Evolutionary conservation across 1,140 invertebrate genomes (phyloP), one percentile per base, ranked within the genome.

Genomic region (Hyles euphorbiae): DNA sequence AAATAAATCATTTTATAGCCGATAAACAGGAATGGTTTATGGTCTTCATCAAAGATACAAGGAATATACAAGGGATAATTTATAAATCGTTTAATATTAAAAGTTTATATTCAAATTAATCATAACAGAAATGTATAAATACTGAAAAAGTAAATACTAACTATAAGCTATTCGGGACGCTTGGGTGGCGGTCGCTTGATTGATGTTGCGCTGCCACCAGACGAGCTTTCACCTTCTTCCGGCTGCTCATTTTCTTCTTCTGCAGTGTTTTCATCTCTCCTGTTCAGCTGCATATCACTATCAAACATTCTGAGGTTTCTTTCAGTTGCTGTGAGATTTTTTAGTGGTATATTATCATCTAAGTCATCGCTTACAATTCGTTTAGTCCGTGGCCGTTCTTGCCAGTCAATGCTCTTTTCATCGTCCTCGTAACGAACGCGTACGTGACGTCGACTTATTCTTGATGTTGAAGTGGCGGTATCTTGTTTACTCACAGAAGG

Each of bases 341-440:
- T 12, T 8, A 32, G 5, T 44, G 5, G 6, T 10, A 5, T 9
- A 12, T 10, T 22, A 3, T 48, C 50, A 34, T 7, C n/a, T 48
- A 48, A 48, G n/a, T 11, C 12, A n/a, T 11, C 12, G 12, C 46
- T 48, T n/a, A 11, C 12, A 52, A 33, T 7, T 10, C 34, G 50
- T 52, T 33, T 48, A 32, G n/a, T 47, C 32, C 8, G 32, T 11
- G 5, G 22, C 32, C 34, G 2, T 48, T n/a, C 12, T n/a, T 10
- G 22, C 9, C 7, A 12, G 8, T 47, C 45, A n/a, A 22, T 22
- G 22, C 34, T 32, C 12, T 47, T 55, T 1, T 57, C 46, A 6
- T 64, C 59, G 10, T 70, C 61, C 48, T 70, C 43, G 45, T 70
- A 70, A 36, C 58, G 61, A 2, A 70, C 60, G 40, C 45, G 59